Base-by-base conservation (phyloP, 1,140 invertebrate species). In the Papilio polyxenes region DNA sequence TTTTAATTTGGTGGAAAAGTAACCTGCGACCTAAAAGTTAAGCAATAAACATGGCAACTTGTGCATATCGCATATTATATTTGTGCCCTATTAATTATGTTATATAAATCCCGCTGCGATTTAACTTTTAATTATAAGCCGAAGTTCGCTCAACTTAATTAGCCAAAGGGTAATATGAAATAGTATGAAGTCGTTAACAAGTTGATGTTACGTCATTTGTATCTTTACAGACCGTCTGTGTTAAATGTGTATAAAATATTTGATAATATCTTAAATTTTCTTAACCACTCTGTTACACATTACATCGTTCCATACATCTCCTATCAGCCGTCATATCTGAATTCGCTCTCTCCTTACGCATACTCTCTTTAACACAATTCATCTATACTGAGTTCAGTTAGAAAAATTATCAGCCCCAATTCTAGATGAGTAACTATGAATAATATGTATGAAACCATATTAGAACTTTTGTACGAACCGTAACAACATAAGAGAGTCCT, bases 401-500 rank as follows among this genome's bases (percentile, higher is more conserved):
- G 2, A 31, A 31, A 31, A 31, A 31, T 31, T 31, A 31, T 31
- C 23, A 31, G 23, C 23, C 23, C 23, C 23, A 31, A 31, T 31
- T 31, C 23, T 31, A 31, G 23, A 31, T 31, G 23, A 31, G 23
- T 31, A 31, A 31, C 23, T 31, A 31, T 31, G 23, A 31, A 31
- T 31, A 31, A 31, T 31, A 31, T 31, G 23, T 31, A 31, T 31
- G 40, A 51, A 51, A 2, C 49, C 49, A 51, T 51, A n/a, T 17
- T 72, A 72, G 15, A 44, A 48, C 31, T 6, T 6, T 75, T 65
- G 75, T 86, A 96, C 96, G 96, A 91, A 97, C 97, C 91, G 96
- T 96, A 86, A 97, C 96, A 89, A 97, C 95, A 92, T 96, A 96
- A 85, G 96, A 96, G 65, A 97, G 93, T 80, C 96, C 96, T 37